Evolutionary conservation across 2,797 vertebrate genomes (phyloP), one percentile per base, ranked within the genome.

Genomic region (Alcedo atthis): DNA sequence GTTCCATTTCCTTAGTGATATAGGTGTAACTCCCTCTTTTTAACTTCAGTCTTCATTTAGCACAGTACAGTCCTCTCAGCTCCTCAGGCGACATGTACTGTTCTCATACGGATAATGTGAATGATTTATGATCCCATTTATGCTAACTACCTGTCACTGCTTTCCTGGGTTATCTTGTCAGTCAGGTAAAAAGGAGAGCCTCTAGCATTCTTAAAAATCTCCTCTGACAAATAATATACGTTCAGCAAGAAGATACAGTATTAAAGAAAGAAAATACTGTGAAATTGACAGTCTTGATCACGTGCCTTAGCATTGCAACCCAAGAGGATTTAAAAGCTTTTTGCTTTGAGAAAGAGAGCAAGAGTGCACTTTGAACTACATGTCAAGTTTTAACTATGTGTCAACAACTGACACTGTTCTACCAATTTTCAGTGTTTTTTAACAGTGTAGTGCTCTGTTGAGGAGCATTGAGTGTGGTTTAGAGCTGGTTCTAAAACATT

Each of bases 51-150:
- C n/a, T 45, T 62, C 66, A 40, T 49, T 77, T 79, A 79, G 73
- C 15, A 3, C 15, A n/a, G 25, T 17, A 10, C 15, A 21, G 14
- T 43, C 1, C 0, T n/a, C 16, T 32, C 46, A 43, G 59, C 35
- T 80, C 14, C 57, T 77, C 28, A 43, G 5, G 42, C 43, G 9
- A 14, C 28, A 11, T 10, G 17, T 33, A 4, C 28, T 63, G 28
- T 37, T 59, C 6, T 4, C 8, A 45, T 16, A 20, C 24, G 58
- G 2, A 8, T 82, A 85, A 80, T 88, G 84, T 51, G 10, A 8
- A 5, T 28, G 24, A 19, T 42, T 69, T 40, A 49, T 32, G 26
- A 46, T 43, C 26, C 7, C 5, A 2, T 86, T 87, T 81, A 24
- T 28, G 28, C 21, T 24, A 81, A 45, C 8, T 67, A 17, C 12